Evolutionary conservation across 2,888 invertebrate genomes (phyloP).

Genomic region (Bombylius discolor): DNA sequence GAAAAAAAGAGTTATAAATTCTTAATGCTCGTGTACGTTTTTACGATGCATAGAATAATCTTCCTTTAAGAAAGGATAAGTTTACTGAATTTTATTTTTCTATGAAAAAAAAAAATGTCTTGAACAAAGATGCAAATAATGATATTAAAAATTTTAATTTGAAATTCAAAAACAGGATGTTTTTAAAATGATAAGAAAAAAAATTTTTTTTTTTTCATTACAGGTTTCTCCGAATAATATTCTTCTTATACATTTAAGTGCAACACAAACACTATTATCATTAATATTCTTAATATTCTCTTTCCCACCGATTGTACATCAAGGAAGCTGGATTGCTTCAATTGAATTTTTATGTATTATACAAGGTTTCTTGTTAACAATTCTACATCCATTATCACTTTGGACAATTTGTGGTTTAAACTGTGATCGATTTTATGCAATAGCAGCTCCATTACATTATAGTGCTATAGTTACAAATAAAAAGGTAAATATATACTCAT

Average conservation of each 20-base stretch:
- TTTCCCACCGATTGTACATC: conserved; percentile 37
- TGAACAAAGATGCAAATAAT: too few species aligned
- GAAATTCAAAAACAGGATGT: too few species aligned
- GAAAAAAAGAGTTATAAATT: too few species aligned
- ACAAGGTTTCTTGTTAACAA: conserved; percentile 54
- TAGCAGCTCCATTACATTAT: conserved; percentile 67
- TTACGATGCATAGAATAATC: too few species aligned
- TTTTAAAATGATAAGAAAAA: too few species aligned
- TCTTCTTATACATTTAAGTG: conserved; percentile 57
- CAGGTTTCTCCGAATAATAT: conserved; percentile 58
- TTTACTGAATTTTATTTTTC: too few species aligned
- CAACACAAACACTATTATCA: conserved; percentile 55
- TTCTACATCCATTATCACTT: conserved; percentile 58
- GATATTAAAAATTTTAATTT: too few species aligned
- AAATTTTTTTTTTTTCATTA: conserved; percentile 15
- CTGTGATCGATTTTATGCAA: conserved; percentile 67
- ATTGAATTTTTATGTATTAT: conserved; percentile 45
- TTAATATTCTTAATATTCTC: conserved; percentile 45
- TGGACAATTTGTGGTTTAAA: conserved; percentile 74
- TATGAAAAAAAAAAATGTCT: too few species aligned
- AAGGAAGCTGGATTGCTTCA: conserved; percentile 34
- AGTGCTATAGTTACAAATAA: conserved; percentile 59
- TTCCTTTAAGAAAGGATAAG: too few species aligned
- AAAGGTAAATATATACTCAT: conserved; percentile 39
- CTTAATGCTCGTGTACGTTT: too few species aligned